phyloP scores from a whole-genome alignment of 2,797 vertebrate genomes.

The Oreonectes daqikongensis region DNA sequence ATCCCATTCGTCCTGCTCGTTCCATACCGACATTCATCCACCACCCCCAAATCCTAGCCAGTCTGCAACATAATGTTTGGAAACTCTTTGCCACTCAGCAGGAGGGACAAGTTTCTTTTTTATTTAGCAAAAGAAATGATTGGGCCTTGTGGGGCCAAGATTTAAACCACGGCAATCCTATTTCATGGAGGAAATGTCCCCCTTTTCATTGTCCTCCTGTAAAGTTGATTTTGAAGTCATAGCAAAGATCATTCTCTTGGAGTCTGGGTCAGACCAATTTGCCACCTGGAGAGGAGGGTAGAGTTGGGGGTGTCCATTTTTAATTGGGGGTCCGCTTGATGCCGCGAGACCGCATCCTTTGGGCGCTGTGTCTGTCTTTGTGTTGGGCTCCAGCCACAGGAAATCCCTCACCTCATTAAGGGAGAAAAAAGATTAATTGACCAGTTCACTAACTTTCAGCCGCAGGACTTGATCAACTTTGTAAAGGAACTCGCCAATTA shows the following conservation, averaged over 20 bases:
- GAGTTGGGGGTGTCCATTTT: constrained; percentile 73
- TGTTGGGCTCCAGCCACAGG: constrained; percentile 84
- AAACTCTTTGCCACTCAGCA: constrained; percentile 85
- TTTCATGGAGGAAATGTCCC: constrained; percentile 75
- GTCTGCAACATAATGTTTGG: constrained; percentile 56
- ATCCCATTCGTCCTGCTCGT: constrained; percentile 64
- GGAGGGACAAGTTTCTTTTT: constrained; percentile 75
- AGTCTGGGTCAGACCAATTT: constrained; percentile 82
- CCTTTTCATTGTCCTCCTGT: constrained; percentile 62
- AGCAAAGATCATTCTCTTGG: constrained; percentile 79
- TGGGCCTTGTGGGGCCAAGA: constrained; percentile 64
- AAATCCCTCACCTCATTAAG: constrained; percentile 98
- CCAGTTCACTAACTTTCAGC: constrained; percentile 92
- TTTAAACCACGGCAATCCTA: constrained; percentile 75
- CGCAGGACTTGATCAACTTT: constrained; percentile 94
- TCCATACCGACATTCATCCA: constrained; percentile 57
- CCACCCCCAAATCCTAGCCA: constrained; percentile 63
- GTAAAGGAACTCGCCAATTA: constrained; percentile 89
- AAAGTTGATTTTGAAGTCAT: constrained; percentile 79
- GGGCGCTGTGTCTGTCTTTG: constrained; percentile 87
- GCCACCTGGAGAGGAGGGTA: constrained; percentile 81
- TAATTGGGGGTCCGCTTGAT: constrained; percentile 82
- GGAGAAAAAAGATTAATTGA: constrained; percentile 96
- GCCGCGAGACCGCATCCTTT: constrained; percentile 78
- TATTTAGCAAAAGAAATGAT: constrained; percentile 73